Conservation (phyloP, 1,140 invertebrate species). For the Drosophila nigrodunni region DNA sequence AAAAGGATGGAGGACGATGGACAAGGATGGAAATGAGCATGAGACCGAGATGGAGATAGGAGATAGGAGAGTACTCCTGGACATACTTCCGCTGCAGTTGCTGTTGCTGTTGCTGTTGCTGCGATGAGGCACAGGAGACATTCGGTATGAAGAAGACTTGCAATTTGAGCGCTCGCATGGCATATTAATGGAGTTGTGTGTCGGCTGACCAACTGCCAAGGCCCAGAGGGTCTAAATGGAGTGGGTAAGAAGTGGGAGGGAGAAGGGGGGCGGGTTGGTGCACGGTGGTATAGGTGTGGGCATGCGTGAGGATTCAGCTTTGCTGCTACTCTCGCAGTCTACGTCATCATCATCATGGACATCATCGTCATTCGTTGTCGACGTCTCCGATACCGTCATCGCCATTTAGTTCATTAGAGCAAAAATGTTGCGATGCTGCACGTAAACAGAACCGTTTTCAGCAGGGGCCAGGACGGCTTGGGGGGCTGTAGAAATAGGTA, state of each 20-base stretch:
- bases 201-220: slow-evolving; percentile 49
- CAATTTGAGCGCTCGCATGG: slow-evolving; percentile 76
- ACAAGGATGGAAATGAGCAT: too few species aligned
- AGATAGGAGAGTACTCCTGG: slow-evolving; percentile 12
- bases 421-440: slow-evolving; percentile 73
- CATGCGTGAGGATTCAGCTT: slow-evolving; percentile 55
- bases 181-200: slow-evolving; percentile 69
- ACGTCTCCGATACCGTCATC: slow-evolving; percentile 27
- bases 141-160: slow-evolving; percentile 67
- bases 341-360: neutral
- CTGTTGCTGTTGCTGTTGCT: slow-evolving; percentile 22
- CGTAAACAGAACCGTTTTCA: slow-evolving; percentile 42
- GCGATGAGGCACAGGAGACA: slow-evolving; percentile 31
- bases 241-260: neutral
- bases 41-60: too few species aligned
- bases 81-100: slow-evolving; percentile 75
- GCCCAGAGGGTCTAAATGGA: slow-evolving; percentile 1
- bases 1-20: neutral
- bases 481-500: neutral
- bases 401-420: slow-evolving; percentile 81
- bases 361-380: neutral
- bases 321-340: slow-evolving; percentile 22
- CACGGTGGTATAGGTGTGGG: slow-evolving; percentile 14
- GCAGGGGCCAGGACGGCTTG: neutral
- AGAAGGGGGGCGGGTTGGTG: neutral